Evolutionary conservation across 64 coral and sea anemone species (phyloP), one percentile per base, ranked within the genome.

Genomic region (Catalaphyllia jardinei): DNA sequence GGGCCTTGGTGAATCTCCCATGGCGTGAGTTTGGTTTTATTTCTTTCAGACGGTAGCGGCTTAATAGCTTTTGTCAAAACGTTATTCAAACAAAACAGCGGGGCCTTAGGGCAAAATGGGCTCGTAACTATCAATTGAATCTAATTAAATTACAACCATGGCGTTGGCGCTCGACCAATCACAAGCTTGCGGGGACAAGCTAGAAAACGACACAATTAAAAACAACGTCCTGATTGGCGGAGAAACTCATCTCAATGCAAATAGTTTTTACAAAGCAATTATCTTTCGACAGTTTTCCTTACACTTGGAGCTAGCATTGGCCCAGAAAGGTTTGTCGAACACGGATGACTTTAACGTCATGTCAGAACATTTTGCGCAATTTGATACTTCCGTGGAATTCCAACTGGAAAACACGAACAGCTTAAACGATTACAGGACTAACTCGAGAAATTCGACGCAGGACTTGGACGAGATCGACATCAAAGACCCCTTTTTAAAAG

Each of bases 251-350:
- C 87, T 55, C 78, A 73, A 90, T 96, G 91, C 95, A 96, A 96
- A 96, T 91, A 89, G 33, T 73, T 93, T 96, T 96, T 92, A 96
- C 85, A 92, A 96, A 96, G 90, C 95, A 96, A 96, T 96, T 89
- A 83, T 71, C 29, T 77, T 96, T 83, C 31, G 83, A 55, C 95
- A 90, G 84, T 96, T 96, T 90, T 29, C 38, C 57, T 93, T 71
- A 93, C 92, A 96, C 92, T 92, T 75, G 67, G 84, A 80, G 60
- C 84, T 79, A 87, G 85, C 90, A 84, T 76, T 89, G 87, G 87
- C 71, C 52, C 77, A 54, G 87, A 77, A 80, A 89, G 38, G 80
- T 83, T 42, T 83, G 60, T 83, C 19, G 39, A 71, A 25, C 31
- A 20, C 22, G 20, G 39, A 71, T 85, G 63, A 69, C 38, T 85